These are phyloP conservation scores for human DNA, from an alignment of 2,113 vertebrate species.

Conservation along the genomic window DNA sequence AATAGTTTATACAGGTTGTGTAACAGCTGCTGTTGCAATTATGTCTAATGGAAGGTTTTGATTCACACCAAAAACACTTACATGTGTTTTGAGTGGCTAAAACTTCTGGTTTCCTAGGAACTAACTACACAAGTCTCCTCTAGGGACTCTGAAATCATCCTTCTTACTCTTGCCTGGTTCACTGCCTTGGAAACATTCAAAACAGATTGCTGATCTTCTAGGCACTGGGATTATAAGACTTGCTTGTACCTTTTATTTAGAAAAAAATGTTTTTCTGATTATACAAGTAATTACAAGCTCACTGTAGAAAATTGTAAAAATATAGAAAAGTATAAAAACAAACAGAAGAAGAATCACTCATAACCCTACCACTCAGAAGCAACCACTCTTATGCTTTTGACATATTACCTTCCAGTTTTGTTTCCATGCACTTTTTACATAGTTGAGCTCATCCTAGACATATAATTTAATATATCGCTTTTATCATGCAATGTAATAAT, in stretches of 20 bases:
- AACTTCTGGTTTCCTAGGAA: slow-evolving; percentile 79
- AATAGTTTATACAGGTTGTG: slow-evolving; percentile 78
- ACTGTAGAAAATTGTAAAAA: slow-evolving; percentile 67
- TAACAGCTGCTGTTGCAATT: slow-evolving; percentile 79
- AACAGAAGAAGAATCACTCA: slow-evolving; percentile 57
- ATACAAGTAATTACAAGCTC: slow-evolving; percentile 74
- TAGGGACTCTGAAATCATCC: slow-evolving; percentile 77
- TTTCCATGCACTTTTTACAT: slow-evolving; percentile 15
- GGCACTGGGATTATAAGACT: slow-evolving; percentile 65
- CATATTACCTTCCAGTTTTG: slow-evolving; percentile 30
- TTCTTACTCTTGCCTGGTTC: slow-evolving; percentile 77
- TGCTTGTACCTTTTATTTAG: slow-evolving; percentile 73
- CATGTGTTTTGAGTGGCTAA: slow-evolving; percentile 79
- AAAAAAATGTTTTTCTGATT: slow-evolving; percentile 74
- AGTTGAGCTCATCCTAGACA: slow-evolving; percentile 29
- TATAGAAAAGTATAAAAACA: slow-evolving; percentile 59
- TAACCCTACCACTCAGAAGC: slow-evolving; percentile 52
- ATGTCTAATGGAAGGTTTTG: slow-evolving; percentile 79
- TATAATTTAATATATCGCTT: slow-evolving; percentile 38
- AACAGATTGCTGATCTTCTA: slow-evolving; percentile 77
- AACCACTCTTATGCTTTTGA: slow-evolving; percentile 32
- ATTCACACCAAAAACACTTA: slow-evolving; percentile 80
- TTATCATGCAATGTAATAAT: slow-evolving; percentile 36
- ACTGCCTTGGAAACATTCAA: slow-evolving; percentile 80
- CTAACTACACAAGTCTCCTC: slow-evolving; percentile 75